Evolutionary conservation across 2,888 invertebrate species (phyloP).

Genomic region (Pediacus dermestoides): DNA sequence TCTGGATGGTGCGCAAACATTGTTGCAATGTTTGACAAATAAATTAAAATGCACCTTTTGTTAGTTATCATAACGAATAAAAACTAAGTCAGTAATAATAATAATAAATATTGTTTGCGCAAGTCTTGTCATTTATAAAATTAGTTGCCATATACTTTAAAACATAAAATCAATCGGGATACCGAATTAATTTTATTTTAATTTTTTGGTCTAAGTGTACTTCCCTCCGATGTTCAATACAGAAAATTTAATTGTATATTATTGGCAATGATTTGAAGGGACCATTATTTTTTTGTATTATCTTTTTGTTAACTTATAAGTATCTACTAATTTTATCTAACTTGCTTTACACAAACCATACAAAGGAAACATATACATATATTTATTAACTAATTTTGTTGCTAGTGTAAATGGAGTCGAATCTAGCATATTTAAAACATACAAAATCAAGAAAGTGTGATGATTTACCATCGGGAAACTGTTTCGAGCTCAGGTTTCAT

Average conservation of each 20-base stretch:
- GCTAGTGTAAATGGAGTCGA: constrained; percentile 20
- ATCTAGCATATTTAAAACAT: constrained; percentile 19
- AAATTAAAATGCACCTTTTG: constrained; percentile 1
- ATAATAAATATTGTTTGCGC: too few species aligned
- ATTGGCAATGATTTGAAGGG: constrained; percentile 44
- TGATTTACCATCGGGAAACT: constrained; percentile 36
- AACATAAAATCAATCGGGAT: constrained; percentile 24
- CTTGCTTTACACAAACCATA: constrained; percentile 25
- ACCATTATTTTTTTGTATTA: constrained; percentile 42
- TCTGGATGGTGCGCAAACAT: too few species aligned
- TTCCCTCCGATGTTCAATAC: too few species aligned
- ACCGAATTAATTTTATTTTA: constrained; percentile 25
- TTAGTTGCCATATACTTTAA: constrained; percentile 40
- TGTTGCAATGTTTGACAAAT: too few species aligned
- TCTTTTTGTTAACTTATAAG: constrained; percentile 28
- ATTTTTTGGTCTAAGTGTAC: constrained; percentile 30
- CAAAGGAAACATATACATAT: constrained; percentile 13
- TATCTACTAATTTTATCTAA: constrained; percentile 41
- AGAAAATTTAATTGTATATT: constrained; percentile 33
- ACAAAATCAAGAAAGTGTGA: constrained; percentile 36
- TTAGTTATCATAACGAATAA: too few species aligned
- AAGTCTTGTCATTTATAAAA: constrained; percentile 29
- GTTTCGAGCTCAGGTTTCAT: constrained; percentile 38
- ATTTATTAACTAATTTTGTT: constrained; percentile 18
- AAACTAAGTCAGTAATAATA: too few species aligned